Evolutionary conservation across 2,888 invertebrate species (phyloP), one percentile per base, ranked within the genome.

Genomic region (Clivina fossor): DNA sequence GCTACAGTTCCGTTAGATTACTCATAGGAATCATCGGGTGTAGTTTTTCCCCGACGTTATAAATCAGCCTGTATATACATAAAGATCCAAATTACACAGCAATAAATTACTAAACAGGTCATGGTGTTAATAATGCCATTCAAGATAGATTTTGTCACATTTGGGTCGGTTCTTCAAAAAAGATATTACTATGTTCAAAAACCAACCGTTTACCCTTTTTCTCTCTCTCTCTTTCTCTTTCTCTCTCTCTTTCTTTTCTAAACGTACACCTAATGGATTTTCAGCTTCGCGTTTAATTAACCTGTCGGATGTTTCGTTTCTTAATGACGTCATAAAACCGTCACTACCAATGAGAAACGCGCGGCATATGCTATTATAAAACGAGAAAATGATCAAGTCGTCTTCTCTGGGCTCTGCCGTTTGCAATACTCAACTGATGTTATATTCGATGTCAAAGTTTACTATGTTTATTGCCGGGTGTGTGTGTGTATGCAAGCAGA

Each of bases 251-350:
- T 24, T 24, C 4, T 24, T 7, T 24, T 24, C 26, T 24, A 8
- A 8, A 24, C 4, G 26, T 24, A 24, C 9, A 24, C n/a, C n/a
- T 24, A 24, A 24, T 47, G 47, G 60, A 51, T n/a, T n/a, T n/a
- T n/a, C 61, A 57, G 59, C 60, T 59, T 44, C 60, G 57, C 55
- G 61, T 62, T 64, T 64, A 64, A 64, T 64, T 62, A 64, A 63
- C 60, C 62, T 62, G 64, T 64, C 64, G 58, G 62, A 58, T 64
- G 62, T 64, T 63, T 61, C 56, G 58, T 56, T n/a, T 61, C 61
- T 62, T 63, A 64, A 64, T 63, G 63, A 62, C 63, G 57, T 61
- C 60, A 63, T 64, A 64, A 64, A 64, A 64, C 61, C 60, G 61
- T 63, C 62, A 61, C 60, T 60, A 60, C 56, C 61, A 58, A 47